phyloP scores from a whole-genome alignment of 2,888 invertebrate genomes.

The Pedicia rivosa region DNA sequence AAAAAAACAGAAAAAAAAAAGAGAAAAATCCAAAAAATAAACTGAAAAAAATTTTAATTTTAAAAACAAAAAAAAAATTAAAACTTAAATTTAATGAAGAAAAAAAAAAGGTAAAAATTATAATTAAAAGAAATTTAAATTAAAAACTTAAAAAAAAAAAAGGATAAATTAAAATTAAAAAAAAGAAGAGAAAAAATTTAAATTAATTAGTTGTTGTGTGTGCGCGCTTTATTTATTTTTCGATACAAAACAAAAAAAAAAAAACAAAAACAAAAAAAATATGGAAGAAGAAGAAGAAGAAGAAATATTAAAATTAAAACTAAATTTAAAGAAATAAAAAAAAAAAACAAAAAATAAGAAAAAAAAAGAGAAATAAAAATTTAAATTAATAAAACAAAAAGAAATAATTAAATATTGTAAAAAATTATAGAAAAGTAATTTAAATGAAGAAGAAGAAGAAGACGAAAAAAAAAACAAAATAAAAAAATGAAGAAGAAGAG shows the following conservation, averaged over 20 bases:
- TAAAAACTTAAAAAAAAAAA: constrained; percentile 1
- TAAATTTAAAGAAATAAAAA: constrained; percentile 3
- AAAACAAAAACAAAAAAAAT: constrained; percentile 6
- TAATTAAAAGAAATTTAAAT: constrained; percentile 2
- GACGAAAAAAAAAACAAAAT: too few relatives aligned
- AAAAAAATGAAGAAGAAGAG: too few relatives aligned
- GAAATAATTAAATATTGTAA: too few relatives aligned
- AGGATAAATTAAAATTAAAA: constrained; percentile 2
- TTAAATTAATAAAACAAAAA: too few relatives aligned
- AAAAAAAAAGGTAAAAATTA: constrained; percentile 4
- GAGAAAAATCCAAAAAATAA: constrained; percentile 1
- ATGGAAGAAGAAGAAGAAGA: not conserved
- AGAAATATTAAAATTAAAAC: constrained; percentile 4
- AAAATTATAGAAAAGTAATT: too few relatives aligned
- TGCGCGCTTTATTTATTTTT: constrained; percentile 12
- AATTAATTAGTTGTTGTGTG: constrained; percentile 12
- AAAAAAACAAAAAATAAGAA: too few relatives aligned
- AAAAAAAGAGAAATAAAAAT: too few relatives aligned
- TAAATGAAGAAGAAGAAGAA: too few relatives aligned
- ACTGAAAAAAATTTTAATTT: not conserved
- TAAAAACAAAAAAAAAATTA: constrained; percentile 2
- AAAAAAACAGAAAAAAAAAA: not conserved
- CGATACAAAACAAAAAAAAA: constrained; percentile 10
- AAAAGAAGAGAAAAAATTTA: constrained; percentile 4
- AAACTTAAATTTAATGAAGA: too few relatives aligned